Evolutionary conservation across 2,888 invertebrate genomes (phyloP).

Genomic region (Colostygia pectinataria): DNA sequence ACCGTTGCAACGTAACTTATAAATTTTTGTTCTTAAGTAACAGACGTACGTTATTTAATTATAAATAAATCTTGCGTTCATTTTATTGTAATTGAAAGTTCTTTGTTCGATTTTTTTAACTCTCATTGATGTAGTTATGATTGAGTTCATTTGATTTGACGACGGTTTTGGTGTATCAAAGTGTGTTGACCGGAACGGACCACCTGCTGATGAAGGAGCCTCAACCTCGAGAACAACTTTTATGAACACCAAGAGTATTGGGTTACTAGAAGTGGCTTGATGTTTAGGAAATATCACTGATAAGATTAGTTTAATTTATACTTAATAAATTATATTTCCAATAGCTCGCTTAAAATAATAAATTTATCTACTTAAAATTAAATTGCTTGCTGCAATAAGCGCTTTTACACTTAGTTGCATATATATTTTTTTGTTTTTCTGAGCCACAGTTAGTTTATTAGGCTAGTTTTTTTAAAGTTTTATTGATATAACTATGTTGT

Average conservation of each 20-base stretch:
- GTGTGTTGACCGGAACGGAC: slow-evolving; percentile 71
- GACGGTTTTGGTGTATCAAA: slow-evolving; percentile 75
- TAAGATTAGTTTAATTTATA: slow-evolving; percentile 1
- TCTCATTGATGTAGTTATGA: slow-evolving; percentile 68
- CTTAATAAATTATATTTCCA: slow-evolving; percentile 7
- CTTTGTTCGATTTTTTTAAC: slow-evolving; percentile 39
- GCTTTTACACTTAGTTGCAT: too few relatives aligned
- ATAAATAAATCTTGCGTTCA: too few relatives aligned
- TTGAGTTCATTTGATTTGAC: slow-evolving; percentile 74
- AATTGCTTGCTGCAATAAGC: too few relatives aligned
- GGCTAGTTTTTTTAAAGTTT: too few relatives aligned
- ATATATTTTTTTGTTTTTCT: too few relatives aligned
- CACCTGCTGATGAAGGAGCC: slow-evolving; percentile 67
- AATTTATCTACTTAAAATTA: too few relatives aligned
- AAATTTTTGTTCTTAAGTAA: too few relatives aligned
- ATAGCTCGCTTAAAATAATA: too few relatives aligned
- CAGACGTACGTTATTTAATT: too few relatives aligned
- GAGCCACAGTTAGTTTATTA: too few relatives aligned
- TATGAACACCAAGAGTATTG: slow-evolving; percentile 42
- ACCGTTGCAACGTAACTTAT: too few relatives aligned
- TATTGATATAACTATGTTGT: too few relatives aligned
- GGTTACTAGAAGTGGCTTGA: slow-evolving; percentile 46
- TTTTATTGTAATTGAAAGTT: slow-evolving; percentile 13
- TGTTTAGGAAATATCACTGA: slow-evolving; percentile 1
- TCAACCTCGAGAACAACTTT: slow-evolving; percentile 42